Conservation (phyloP, 2,113 vertebrate genomes). For the Gobiocypris rarus region DNA sequence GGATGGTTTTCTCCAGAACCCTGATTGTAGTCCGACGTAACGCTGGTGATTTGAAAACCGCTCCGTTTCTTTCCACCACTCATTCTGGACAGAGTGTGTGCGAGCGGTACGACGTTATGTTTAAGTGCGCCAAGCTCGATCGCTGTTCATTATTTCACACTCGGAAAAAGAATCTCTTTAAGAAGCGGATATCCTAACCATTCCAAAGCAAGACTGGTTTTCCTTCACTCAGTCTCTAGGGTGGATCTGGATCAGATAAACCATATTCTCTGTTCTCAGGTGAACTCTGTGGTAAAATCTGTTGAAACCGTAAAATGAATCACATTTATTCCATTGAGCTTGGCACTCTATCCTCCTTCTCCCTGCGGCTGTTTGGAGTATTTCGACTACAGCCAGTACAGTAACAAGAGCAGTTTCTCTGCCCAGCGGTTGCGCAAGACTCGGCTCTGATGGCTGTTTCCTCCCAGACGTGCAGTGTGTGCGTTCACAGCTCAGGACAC, state of each 20-base stretch:
- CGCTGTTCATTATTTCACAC: slow-evolving; percentile 27
- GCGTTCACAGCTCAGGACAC: background rate
- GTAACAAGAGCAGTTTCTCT: slow-evolving; percentile 23
- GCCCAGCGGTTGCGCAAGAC: slow-evolving; percentile 28
- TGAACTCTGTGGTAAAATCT: slow-evolving; percentile 3
- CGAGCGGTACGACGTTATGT: background rate
- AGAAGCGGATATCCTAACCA: background rate
- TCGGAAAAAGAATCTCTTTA: background rate
- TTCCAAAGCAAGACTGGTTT: background rate
- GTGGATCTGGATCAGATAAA: background rate
- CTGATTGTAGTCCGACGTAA: slow-evolving; percentile 80
- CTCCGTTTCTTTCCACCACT: slow-evolving; percentile 83
- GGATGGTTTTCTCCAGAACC: background rate
- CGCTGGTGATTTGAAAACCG: slow-evolving; percentile 90
- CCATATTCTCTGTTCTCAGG: background rate
- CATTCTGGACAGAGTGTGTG: slow-evolving; percentile 65
- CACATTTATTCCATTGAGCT: slow-evolving; percentile 9
- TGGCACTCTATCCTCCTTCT: background rate
- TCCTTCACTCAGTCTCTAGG: background rate
- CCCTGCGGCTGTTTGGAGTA: background rate
- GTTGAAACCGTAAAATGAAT: background rate
- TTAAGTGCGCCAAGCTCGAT: too few species aligned
- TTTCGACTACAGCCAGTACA: background rate
- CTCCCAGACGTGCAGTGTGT: background rate
- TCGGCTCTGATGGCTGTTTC: slow-evolving; percentile 18